Base-by-base conservation (phyloP, 53 echinoderm and acorn worm species). In the Henricia sp. region DNA sequence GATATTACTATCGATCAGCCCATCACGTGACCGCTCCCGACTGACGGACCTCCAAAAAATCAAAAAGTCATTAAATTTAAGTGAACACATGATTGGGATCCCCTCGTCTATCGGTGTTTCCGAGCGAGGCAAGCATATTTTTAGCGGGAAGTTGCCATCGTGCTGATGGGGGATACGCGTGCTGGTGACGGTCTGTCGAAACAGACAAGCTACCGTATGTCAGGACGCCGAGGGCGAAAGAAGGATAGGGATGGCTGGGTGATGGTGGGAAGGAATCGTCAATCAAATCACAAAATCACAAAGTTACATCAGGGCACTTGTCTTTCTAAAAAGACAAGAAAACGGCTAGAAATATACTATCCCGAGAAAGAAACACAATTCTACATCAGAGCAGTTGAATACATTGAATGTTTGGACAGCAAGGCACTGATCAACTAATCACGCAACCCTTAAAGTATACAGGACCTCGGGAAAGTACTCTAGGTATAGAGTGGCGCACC, bases 31-130 rank as follows among this genome's bases (percentile, higher is more conserved):
- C 52, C 6, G 6, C 19, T 20, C 4, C 73, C 51, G 54, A 73
- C 73, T 73, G 54, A 24, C 54, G 38, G 54, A 73, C 35, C 73
- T 13, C 3, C 2, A 66, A 57, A 64, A 80, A 48, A 80, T 80
- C 80, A 80, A 80, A 80, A 80, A 35, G 80, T 80, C 80, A 80
- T 80, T 80, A 63, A 64, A 80, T 44, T 43, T 46, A 80, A 80
- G 80, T 64, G 80, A 64, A 50, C 64, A 64, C 50, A 80, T 80
- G 63, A 80, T 80, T 60, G 34, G 65, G 48, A 28, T 44, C 64
- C 4, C 43, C 48, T 80, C 32, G 29, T 33, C 50, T 80, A 80
- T 64, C 73, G 44, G 37, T 73, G 30, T n/a, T n/a, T n/a, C n/a
- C n/a, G n/a, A n/a, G n/a, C 21, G 35, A 17, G 21, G 10, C 73